Base-by-base conservation (phyloP, 35 echinoderm and acorn worm genomes). In the Heliocidaris erythrogramma region DNA sequence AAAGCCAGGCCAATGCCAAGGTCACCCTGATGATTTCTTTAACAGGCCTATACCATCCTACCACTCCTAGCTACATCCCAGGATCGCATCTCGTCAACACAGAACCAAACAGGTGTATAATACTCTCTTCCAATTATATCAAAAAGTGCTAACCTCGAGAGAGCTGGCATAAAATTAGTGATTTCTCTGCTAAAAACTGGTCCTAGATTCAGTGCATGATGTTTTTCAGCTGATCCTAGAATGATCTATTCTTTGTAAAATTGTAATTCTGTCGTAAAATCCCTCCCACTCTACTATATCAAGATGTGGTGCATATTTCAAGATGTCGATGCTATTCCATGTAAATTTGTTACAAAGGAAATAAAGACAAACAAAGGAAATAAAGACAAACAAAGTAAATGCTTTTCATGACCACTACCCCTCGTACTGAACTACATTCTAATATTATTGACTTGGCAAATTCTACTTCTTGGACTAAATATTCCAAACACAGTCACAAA, bases 1-100 rank as follows among this genome's bases (percentile, higher is more conserved):
- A 78, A 78, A 78, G 65, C 65, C 65, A 78, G 65, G 65, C 27
- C 65, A 78, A 78, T 78, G 65, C 27, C 65, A 78, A 78, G 65
- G 65, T 78, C 65, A n/a, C 21, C 18, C 65, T 27, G 65, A 78
- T 78, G 65, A 78, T 78, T 78, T 78, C 65, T 78, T 78, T 78
- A 78, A 0, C 65, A 78, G 65, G n/a, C 35, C 65, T 21, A n/a
- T n/a, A 78, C 65, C 65, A 18, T 27, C 65, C 65, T 78, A 78
- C 65, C 21, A 24, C 5, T 78, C 65, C 27, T 24, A 78, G 27
- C 65, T 78, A 21, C 65, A 27, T 21, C 65, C n/a, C 27, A 42
- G 65, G 65, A 78, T 78, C 65, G 65, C 65, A 78, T 78, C 65
- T 7, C 65, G 65, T 78, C 65, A 78, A 78, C 27, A 24, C 17